Evolutionary conservation across 2,888 invertebrate species (phyloP).

Genomic region (Scrobipalpa atriplicella): DNA sequence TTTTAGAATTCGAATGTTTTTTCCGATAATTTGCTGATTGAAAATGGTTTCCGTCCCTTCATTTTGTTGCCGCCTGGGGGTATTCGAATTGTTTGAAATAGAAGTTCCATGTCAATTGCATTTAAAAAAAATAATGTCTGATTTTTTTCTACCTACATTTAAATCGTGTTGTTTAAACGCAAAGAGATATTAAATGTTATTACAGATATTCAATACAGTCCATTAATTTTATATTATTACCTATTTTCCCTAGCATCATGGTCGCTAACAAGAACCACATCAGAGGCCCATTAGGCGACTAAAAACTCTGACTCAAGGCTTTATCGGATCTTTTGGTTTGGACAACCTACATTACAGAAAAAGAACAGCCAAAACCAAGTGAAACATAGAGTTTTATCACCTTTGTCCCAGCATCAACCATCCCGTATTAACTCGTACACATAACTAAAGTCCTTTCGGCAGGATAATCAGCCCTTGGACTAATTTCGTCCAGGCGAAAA

Average conservation of each 20-base stretch:
- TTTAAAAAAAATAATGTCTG: too few species aligned
- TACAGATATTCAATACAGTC: too few species aligned
- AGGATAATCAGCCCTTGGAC: conserved; percentile 55
- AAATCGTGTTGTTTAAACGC: too few species aligned
- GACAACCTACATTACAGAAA: too few species aligned
- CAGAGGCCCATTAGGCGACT: too few species aligned
- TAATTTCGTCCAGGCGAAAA: conserved; percentile 59
- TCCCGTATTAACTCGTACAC: conserved; percentile 13
- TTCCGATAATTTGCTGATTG: conserved; percentile 17
- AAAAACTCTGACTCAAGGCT: too few species aligned
- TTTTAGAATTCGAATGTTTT: conserved; percentile 23
- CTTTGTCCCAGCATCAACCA: neutral
- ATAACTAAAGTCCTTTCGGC: conserved; percentile 49
- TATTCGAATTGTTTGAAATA: neutral
- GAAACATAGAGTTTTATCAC: neutral
- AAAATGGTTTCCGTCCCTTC: conserved; percentile 11
- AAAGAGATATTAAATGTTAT: too few species aligned
- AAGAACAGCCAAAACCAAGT: neutral
- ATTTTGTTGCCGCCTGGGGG: neutral
- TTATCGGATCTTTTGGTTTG: too few species aligned
- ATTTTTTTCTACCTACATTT: too few species aligned
- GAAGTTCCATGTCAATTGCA: neutral
- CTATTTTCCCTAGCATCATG: too few species aligned
- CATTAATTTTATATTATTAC: too few species aligned
- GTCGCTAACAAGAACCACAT: too few species aligned